These are phyloP conservation scores for Schlechtendalia chinensis DNA, from an alignment of 1,140 invertebrate genomes.

Conservation along the genomic window DNA sequence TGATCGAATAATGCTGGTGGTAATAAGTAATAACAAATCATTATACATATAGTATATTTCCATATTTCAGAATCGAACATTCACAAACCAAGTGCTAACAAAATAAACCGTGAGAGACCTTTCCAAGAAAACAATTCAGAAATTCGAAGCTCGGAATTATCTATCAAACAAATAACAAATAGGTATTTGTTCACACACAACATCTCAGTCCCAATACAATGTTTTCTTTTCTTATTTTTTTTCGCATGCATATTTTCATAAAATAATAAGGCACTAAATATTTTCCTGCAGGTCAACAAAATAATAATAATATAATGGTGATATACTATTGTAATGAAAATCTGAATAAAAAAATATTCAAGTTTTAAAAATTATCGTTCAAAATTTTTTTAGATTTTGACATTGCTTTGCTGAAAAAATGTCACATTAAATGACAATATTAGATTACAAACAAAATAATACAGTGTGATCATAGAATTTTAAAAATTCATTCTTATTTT, in stretches of 20 bases:
- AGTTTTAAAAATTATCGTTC: neutral
- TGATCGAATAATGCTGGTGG: constrained; percentile 42
- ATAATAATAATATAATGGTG: neutral
- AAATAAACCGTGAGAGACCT: constrained; percentile 44
- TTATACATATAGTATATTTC: neutral
- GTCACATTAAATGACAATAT: neutral
- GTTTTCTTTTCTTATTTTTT: constrained; percentile 22
- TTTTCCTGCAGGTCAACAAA: neutral
- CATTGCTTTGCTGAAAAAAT: constrained; percentile 29
- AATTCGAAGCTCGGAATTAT: constrained; percentile 37
- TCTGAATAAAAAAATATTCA: neutral
- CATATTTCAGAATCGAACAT: constrained; percentile 42
- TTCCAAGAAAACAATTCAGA: constrained; percentile 35
- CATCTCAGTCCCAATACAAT: constrained; percentile 25
- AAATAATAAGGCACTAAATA: neutral
- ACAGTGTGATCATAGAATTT: neutral
- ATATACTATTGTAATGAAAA: constrained; percentile 1
- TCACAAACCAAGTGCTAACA: constrained; percentile 42
- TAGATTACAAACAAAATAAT: neutral
- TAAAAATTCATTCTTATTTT: neutral
- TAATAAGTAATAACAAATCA: constrained; percentile 38
- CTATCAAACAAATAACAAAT: constrained; percentile 30
- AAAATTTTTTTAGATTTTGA: neutral
- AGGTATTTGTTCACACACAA: constrained; percentile 30
- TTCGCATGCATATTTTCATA: constrained; percentile 39